phyloP scores from a whole-genome alignment of 2,888 invertebrate species.

The Dendrolimus pini region DNA sequence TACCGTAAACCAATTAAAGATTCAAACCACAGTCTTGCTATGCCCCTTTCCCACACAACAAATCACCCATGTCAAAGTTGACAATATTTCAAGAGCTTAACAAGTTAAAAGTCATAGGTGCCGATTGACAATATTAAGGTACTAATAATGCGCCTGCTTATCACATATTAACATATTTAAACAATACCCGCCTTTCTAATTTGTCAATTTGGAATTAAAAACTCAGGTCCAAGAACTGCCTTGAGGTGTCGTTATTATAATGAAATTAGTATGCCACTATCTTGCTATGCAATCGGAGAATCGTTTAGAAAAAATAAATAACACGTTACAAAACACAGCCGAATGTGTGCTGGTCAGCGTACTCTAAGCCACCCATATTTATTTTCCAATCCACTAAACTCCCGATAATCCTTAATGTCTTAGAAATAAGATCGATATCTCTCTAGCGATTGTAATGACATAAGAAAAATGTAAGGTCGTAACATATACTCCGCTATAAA shows the following conservation, averaged over 20 bases:
- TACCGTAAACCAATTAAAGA: background rate
- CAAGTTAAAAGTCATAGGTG: conserved; percentile 10
- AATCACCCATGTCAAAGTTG: background rate
- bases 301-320: conserved; percentile 30
- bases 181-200: conserved; percentile 16
- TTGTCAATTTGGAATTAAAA: conserved; percentile 24
- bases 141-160: conserved; percentile 2
- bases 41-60: background rate
- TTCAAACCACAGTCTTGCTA: background rate
- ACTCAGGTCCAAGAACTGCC: conserved; percentile 15
- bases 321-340: conserved; percentile 30
- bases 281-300: conserved; percentile 27
- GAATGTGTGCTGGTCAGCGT: background rate
- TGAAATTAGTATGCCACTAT: conserved; percentile 34
- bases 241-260: conserved; percentile 25
- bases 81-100: background rate
- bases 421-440: no score
- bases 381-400: no score
- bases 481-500: conserved; percentile 27
- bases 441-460: no score
- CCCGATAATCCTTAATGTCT: no score
- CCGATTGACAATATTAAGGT: conserved; percentile 3
- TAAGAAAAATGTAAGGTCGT: conserved; percentile 13
- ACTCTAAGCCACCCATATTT: no score
- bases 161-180: conserved; percentile 9